A percentile compares a stretch with the other conserved stretches of the same genome.
Evolutionary conservation across 2,888 invertebrate genomes (phyloP).

Genomic region (Drosophila putrida): DNA sequence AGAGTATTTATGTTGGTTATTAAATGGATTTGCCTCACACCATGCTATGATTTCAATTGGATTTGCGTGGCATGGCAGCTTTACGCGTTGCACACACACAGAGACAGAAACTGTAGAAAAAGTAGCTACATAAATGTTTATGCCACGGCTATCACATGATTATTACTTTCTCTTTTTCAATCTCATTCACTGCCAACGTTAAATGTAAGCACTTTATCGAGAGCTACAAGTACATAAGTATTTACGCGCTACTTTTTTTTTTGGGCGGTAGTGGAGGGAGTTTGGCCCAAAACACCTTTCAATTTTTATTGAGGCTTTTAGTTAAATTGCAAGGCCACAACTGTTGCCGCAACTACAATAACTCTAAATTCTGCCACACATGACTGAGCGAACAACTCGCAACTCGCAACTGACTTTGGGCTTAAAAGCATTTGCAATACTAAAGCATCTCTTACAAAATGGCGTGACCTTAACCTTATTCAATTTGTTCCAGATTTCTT

Average conservation of each 20-base stretch:
- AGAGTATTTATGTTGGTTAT: constrained; percentile 79
- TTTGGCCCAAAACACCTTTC: constrained; percentile 66
- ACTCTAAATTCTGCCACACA: constrained; percentile 63
- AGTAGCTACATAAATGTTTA: constrained; percentile 72
- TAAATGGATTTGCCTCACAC: constrained; percentile 75
- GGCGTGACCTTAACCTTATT: constrained; percentile 57
- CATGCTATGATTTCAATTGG: constrained; percentile 76
- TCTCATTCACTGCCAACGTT: constrained; percentile 14
- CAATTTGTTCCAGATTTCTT: constrained; percentile 61
- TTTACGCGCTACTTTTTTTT: background rate
- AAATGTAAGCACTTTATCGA: constrained; percentile 56
- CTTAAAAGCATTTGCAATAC: constrained; percentile 56
- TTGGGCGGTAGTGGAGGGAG: background rate
- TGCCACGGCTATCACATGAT: constrained; percentile 63
- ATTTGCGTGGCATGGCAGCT: constrained; percentile 66
- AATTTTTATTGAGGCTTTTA: constrained; percentile 74
- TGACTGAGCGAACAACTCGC: constrained; percentile 31
- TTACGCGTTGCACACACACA: constrained; percentile 38
- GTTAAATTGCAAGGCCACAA: constrained; percentile 68
- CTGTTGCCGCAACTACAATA: constrained; percentile 69
- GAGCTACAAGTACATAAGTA: constrained; percentile 53
- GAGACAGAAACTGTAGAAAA: constrained; percentile 10
- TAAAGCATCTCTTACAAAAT: constrained; percentile 10
- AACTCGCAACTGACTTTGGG: constrained; percentile 4
- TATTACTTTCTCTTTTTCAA: constrained; percentile 37